Conservation (phyloP, 2,888 invertebrate species). For the Eudasyphora cyanicolor region DNA sequence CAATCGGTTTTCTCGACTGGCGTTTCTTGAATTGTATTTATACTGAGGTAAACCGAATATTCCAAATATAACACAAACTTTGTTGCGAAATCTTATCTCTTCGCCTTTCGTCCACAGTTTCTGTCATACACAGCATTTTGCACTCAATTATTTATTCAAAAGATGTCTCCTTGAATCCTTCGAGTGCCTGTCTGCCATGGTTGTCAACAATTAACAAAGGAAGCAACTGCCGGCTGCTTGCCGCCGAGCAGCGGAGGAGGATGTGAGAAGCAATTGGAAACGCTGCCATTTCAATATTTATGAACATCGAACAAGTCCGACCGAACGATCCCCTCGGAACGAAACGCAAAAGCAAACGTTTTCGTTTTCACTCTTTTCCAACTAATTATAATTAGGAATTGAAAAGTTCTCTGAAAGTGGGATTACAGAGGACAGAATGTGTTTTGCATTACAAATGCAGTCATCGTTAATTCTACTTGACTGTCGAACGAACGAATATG, state of each 20-base stretch:
- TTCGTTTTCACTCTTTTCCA: conserved; percentile 65
- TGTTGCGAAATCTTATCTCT: neutral
- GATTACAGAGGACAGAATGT: conserved; percentile 50
- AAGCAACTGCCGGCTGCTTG: neutral
- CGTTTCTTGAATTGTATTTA: too few species aligned
- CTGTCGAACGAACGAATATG: neutral
- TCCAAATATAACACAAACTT: neutral
- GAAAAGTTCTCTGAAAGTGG: conserved; percentile 72
- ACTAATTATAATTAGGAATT: conserved; percentile 78
- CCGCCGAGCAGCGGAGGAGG: neutral
- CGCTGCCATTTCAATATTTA: conserved; percentile 55
- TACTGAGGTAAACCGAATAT: too few species aligned
- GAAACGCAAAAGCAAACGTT: conserved; percentile 1
- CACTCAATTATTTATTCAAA: conserved; percentile 62
- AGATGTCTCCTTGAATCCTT: conserved; percentile 44
- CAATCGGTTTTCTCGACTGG: too few species aligned
- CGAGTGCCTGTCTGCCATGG: conserved; percentile 38
- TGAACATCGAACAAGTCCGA: conserved; percentile 23
- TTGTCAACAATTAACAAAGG: conserved; percentile 45
- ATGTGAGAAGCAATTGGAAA: neutral
- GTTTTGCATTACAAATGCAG: conserved; percentile 52
- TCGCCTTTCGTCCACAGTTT: neutral
- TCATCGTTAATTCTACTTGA: too few species aligned
- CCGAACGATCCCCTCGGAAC: conserved; percentile 16
- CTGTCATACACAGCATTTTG: conserved; percentile 19